phyloP scores from a whole-genome alignment of 2,797 vertebrate genomes.

The Hapalemur alaotrensis region DNA sequence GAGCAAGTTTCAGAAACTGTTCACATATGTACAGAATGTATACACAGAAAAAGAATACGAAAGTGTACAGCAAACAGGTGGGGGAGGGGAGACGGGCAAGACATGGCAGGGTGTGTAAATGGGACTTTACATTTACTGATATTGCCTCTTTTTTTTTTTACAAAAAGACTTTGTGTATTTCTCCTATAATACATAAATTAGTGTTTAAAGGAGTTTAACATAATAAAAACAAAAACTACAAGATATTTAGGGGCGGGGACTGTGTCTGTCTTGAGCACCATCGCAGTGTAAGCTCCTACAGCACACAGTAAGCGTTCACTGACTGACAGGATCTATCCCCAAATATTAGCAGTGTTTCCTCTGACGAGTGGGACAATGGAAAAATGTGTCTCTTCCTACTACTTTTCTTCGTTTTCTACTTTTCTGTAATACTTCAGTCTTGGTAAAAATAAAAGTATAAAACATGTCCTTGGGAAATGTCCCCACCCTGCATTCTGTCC shows the following conservation, averaged over 20 bases:
- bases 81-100: not conserved
- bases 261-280: not conserved
- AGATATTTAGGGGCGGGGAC: not conserved
- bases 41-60: too few species aligned
- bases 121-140: not conserved
- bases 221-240: not conserved
- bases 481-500: not conserved
- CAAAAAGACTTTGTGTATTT: not conserved
- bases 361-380: not conserved
- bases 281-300: not conserved
- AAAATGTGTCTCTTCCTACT: not conserved
- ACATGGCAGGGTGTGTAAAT: not conserved
- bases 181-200: not conserved
- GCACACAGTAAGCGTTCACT: not conserved
- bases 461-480: not conserved
- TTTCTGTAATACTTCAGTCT: not conserved
- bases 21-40: too few species aligned
- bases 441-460: not conserved
- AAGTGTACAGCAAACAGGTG: too few species aligned
- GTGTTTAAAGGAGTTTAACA: not conserved
- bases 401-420: not conserved
- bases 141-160: not conserved
- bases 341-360: not conserved
- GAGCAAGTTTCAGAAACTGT: too few species aligned
- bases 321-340: not conserved